Evolutionary conservation across 1,140 invertebrate genomes (phyloP).

Genomic region (Drosophila serrata): DNA sequence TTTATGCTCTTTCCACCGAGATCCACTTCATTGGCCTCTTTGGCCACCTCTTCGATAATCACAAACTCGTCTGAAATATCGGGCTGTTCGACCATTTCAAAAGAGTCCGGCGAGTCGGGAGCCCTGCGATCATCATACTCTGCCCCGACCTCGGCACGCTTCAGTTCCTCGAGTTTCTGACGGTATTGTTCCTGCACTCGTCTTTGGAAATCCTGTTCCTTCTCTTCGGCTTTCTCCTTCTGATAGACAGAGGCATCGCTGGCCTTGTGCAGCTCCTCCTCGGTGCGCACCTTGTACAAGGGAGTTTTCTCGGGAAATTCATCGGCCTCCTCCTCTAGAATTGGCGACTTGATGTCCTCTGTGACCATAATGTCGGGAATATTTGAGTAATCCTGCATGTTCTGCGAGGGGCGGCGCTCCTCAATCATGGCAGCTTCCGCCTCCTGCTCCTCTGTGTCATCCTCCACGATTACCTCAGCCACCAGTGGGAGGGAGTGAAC

Average conservation of each 20-base stretch:
- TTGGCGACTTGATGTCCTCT: conserved; percentile 86
- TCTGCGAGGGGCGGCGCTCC: conserved; percentile 79
- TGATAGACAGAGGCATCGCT: conserved; percentile 61
- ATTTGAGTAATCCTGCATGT: conserved; percentile 85
- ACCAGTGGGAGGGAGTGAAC: conserved; percentile 82
- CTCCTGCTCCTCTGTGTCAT: conserved; percentile 87
- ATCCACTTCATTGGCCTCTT: conserved; percentile 92
- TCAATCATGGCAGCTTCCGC: conserved; percentile 85
- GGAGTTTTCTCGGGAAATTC: conserved; percentile 74
- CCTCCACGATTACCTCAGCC: conserved; percentile 86
- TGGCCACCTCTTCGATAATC: conserved; percentile 93
- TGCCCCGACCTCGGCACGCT: conserved; percentile 69
- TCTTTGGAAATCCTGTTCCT: conserved; percentile 81
- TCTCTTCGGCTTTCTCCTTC: conserved; percentile 68
- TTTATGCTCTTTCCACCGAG: conserved; percentile 92
- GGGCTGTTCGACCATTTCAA: conserved; percentile 94
- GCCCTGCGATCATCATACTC: conserved; percentile 87
- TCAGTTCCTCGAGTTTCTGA: conserved; percentile 85
- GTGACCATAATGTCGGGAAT: conserved; percentile 91
- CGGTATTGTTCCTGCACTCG: conserved; percentile 81
- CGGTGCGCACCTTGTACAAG: conserved; percentile 79
- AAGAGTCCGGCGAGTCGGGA: conserved; percentile 94
- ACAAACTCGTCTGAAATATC: conserved; percentile 94
- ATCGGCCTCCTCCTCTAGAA: conserved; percentile 66
- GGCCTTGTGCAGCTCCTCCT: conserved; percentile 78